A percentile compares a stretch with the other conserved stretches of the same genome.
Conservation (phyloP, 2,797 vertebrate species). For the Sebastes nivosus region DNA sequence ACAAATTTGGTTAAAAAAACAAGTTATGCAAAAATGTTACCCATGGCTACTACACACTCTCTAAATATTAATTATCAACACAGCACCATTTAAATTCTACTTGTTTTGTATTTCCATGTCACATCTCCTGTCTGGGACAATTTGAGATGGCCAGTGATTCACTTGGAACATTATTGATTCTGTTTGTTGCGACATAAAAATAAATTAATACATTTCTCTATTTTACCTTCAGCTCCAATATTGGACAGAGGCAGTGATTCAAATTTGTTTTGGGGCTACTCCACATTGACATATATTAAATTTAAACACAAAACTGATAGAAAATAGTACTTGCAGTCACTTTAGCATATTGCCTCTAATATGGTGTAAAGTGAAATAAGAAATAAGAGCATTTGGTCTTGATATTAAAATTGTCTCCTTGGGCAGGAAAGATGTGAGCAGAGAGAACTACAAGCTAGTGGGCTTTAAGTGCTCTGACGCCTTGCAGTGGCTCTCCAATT, state of each 20-base stretch:
- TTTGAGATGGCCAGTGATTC: not conserved
- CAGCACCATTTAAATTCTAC: not conserved
- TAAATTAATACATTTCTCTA: not conserved
- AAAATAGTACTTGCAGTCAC: slow-evolving; percentile 10
- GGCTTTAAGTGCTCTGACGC: slow-evolving; percentile 27
- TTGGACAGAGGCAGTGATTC: not conserved
- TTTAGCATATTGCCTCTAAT: slow-evolving; percentile 25
- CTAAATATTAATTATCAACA: not conserved
- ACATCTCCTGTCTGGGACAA: not conserved
- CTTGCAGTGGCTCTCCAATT: slow-evolving; percentile 7
- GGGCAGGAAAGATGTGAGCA: slow-evolving; percentile 24
- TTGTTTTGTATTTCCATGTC: not conserved
- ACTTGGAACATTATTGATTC: not conserved
- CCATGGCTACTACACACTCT: not conserved
- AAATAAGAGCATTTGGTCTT: slow-evolving; percentile 24
- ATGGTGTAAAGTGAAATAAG: slow-evolving; percentile 23
- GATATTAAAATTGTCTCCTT: slow-evolving; percentile 42
- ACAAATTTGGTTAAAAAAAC: not conserved
- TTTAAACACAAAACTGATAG: slow-evolving; percentile 35
- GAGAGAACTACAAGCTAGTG: not conserved
- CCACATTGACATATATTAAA: slow-evolving; percentile 13
- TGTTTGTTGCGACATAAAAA: not conserved
- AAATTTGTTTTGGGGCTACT: not conserved
- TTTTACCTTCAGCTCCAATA: not conserved
- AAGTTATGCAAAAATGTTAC: not conserved